Evolutionary conservation across 2,888 invertebrate genomes (phyloP).

Genomic region (Psococerastis gibbosa): DNA sequence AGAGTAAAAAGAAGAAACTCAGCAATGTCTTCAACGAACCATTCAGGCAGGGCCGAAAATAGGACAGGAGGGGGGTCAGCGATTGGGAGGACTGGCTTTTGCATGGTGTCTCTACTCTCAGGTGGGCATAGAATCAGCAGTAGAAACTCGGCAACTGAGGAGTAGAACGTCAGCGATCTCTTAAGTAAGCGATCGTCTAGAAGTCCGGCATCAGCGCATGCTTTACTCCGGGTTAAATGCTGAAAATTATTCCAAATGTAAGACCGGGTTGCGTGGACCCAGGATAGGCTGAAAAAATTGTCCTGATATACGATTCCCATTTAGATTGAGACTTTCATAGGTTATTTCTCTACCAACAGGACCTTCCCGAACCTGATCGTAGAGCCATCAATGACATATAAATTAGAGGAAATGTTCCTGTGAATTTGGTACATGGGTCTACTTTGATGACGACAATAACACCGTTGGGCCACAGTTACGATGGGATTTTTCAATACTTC

Average conservation of each 20-base stretch:
- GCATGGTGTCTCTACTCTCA: slow-evolving; percentile 22
- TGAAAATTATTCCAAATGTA: slow-evolving; percentile 12
- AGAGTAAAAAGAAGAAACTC: slow-evolving; percentile 86
- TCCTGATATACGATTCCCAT: no score
- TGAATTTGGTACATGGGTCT: no score
- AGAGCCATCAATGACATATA: no score
- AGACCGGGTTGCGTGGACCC: no score
- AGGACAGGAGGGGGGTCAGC: slow-evolving; percentile 43
- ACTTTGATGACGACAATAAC: no score
- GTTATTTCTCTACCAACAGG: no score
- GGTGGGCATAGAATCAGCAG: slow-evolving; percentile 36
- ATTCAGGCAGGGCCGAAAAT: slow-evolving; percentile 87
- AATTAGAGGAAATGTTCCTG: no score
- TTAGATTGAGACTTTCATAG: no score
- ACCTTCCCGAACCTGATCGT: no score
- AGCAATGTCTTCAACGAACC: slow-evolving; percentile 94
- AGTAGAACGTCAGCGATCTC: slow-evolving; percentile 71
- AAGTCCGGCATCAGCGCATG: slow-evolving; percentile 78
- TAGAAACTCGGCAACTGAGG: slow-evolving; percentile 64
- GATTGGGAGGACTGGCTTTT: slow-evolving; percentile 28
- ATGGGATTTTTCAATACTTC: no score
- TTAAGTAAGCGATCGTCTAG: slow-evolving; percentile 68
- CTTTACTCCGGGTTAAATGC: slow-evolving; percentile 38
- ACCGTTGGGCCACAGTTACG: no score
- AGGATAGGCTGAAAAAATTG: no score